These are phyloP conservation scores for Leptinotarsa undecemlineata DNA, from an alignment of 1,140 invertebrate genomes.

Conservation along the genomic window DNA sequence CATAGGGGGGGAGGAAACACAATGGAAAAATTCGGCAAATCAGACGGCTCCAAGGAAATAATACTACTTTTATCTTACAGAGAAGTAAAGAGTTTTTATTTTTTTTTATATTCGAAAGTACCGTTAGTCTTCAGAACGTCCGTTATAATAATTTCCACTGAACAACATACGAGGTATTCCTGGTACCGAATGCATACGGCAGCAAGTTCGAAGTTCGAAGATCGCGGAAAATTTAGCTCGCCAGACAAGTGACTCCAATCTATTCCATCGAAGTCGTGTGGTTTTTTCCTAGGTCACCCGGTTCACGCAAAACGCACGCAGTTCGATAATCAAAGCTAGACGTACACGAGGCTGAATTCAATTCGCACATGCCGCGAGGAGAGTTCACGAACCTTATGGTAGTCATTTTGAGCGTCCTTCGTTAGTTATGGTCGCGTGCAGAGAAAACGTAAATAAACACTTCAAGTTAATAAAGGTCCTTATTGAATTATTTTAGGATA, in stretches of 20 bases:
- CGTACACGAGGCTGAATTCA: not conserved
- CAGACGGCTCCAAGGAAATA: too few species aligned
- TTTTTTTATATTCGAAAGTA: too few species aligned
- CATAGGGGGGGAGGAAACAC: not conserved
- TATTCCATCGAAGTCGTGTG: not conserved
- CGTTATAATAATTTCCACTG: not conserved
- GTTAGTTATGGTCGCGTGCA: too few species aligned
- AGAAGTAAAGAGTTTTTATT: too few species aligned
- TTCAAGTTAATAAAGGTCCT: too few species aligned
- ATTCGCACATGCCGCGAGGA: not conserved
- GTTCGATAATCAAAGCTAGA: not conserved
- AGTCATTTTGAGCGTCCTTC: not conserved
- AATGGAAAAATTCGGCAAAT: too few species aligned
- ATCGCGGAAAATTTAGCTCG: not conserved
- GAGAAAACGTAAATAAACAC: too few species aligned
- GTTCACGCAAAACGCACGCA: not conserved
- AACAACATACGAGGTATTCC: not conserved
- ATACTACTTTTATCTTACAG: too few species aligned
- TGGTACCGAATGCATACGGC: not conserved
- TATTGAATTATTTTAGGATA: too few species aligned
- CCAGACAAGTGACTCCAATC: slow-evolving; percentile 1
- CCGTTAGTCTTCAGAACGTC: not conserved
- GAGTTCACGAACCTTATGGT: slow-evolving; percentile 2
- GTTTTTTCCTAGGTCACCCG: slow-evolving; percentile 1
- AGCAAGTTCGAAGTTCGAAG: slow-evolving; percentile 2